Base-by-base conservation (phyloP, 2,113 vertebrate genomes). In the Leuciscus idus region DNA sequence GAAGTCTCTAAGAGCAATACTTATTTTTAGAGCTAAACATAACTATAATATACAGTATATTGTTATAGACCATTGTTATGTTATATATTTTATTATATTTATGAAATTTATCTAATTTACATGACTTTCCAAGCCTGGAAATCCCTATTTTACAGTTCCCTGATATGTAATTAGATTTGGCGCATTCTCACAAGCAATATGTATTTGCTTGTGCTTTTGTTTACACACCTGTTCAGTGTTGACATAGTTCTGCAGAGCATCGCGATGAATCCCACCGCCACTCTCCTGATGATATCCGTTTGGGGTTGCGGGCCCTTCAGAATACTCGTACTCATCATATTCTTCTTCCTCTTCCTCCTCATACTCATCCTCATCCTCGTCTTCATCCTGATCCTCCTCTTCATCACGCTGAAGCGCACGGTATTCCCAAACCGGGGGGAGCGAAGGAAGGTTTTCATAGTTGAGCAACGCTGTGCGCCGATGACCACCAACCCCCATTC, bases 401-500 rank as follows among this genome's bases (percentile, higher is more conserved):
- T 96, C 95, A 9, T 95, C 95, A n/a, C 92, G 93, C 85, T 94
- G 96, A 80, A 92, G 93, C 0, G 95, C 94, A 0, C 95, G 96
- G 90, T 97, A 95, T 89, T 99, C 98, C 98, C 98, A 99, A 87
- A 99, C 95, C 0, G 98, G 98, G 0, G 98, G 98, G 84, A 99
- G 94, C 0, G 98, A 96, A 0, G 98, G 98, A 84, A 99, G 95
- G 94, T 99, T 99, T 95, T 99, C 97, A 0, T 99, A 99, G 95
- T 99, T 98, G 36, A 99, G 95, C 90, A 97, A 92, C 0, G 98
- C 95, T 0, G 95, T 93, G 87, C 97, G 93, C 30, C 97, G 97
- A 10, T 95, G 97, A 57, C 96, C 94, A 80, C 94, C 88, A 0
- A 33, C 19, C 3, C 89, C 90, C 59, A 93, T 89, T 33, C 90